A percentile compares a stretch with the other conserved stretches of the same genome.
Evolutionary conservation across 2,888 invertebrate genomes (phyloP).

Genomic region (Noctua janthe): DNA sequence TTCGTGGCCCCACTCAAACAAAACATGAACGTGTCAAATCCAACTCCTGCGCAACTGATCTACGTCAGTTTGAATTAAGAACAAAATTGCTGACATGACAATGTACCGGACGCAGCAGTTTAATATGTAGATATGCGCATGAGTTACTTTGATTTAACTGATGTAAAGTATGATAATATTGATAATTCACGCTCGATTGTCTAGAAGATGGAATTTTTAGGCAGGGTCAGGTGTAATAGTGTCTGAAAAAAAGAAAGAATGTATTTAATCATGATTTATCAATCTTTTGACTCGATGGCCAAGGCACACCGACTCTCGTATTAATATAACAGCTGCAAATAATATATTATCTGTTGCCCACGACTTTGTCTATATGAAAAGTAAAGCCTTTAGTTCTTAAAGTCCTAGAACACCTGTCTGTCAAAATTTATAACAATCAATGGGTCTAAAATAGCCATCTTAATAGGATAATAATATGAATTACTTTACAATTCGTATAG

Average conservation of each 20-base stretch:
- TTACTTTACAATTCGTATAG: no score
- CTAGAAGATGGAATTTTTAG: constrained; percentile 19
- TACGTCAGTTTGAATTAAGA: constrained; percentile 75
- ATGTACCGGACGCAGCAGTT: constrained; percentile 62
- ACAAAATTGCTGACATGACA: constrained; percentile 70
- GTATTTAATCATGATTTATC: not conserved
- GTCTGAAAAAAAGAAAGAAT: not conserved
- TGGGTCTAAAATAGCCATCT: no score
- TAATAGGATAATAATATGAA: no score
- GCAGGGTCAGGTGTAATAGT: constrained; percentile 12
- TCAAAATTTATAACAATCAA: no score
- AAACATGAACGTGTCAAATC: constrained; percentile 23
- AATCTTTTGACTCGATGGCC: not conserved
- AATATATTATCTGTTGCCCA: not conserved
- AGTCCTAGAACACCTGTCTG: no score
- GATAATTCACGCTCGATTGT: constrained; percentile 52
- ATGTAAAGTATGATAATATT: constrained; percentile 45
- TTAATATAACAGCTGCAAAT: not conserved
- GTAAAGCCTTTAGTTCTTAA: no score
- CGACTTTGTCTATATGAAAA: no score
- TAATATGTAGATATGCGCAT: constrained; percentile 54
- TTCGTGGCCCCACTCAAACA: constrained; percentile 21
- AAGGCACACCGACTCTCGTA: not conserved
- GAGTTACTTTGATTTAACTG: constrained; percentile 43
- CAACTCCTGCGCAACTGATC: constrained; percentile 68